A percentile compares a stretch with the other conserved stretches of the same genome.
phyloP scores from a whole-genome alignment of 2,113 vertebrate genomes.

The Danio rerio region GRCz12tu NC_133199.1:3986001-3986500 shows the following conservation, averaged over 20 bases:
- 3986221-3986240: constrained; percentile 71
- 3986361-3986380: constrained; percentile 49
- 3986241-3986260: constrained; percentile 66
- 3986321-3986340: constrained; percentile 61
- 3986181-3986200: constrained; percentile 70
- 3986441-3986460: constrained; percentile 37
- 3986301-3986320: constrained; percentile 73
- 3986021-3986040: background rate
- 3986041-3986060: background rate
- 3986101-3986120: constrained; percentile 51
- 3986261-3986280: constrained; percentile 78
- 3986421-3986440: background rate
- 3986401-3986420: constrained; percentile 48
- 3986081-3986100: constrained; percentile 3
- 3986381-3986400: constrained; percentile 56
- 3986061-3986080: constrained; percentile 17
- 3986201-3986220: constrained; percentile 68
- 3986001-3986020: no score
- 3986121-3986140: constrained; percentile 11
- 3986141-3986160: constrained; percentile 27
- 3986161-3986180: constrained; percentile 46
- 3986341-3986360: constrained; percentile 46
- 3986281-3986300: constrained; percentile 76
- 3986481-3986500: constrained; percentile 34
- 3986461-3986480: background rate